phyloP scores from a whole-genome alignment of 2,888 invertebrate genomes.

The Ashinkailepas kermadecensis region DNA sequence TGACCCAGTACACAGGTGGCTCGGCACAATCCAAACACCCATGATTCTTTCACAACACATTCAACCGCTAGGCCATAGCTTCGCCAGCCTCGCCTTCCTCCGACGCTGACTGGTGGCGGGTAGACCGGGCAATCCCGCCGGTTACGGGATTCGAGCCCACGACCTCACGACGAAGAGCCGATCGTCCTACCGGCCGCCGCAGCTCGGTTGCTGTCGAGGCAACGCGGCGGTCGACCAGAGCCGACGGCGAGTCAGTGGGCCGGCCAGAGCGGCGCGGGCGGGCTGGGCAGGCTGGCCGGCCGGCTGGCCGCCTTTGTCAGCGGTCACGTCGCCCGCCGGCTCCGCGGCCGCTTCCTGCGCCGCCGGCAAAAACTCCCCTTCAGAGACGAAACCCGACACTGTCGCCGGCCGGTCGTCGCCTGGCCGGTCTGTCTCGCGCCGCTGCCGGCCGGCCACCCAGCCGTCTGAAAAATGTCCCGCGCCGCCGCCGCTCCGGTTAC shows the following conservation, averaged over 20 bases:
- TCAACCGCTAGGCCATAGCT: too few relatives aligned
- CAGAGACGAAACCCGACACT: slow-evolving; percentile 8
- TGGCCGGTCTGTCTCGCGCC: not conserved
- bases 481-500: slow-evolving; percentile 4
- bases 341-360: not conserved
- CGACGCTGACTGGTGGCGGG: too few relatives aligned
- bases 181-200: too few relatives aligned
- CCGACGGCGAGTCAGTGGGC: not conserved
- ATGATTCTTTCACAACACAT: too few relatives aligned
- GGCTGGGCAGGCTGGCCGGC: not conserved
- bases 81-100: too few relatives aligned
- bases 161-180: too few relatives aligned
- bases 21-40: too few relatives aligned
- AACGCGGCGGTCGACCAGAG: not conserved
- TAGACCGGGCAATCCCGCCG: too few relatives aligned
- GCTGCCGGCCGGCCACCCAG: not conserved
- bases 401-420: not conserved
- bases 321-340: not conserved
- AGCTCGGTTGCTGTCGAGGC: too few relatives aligned
- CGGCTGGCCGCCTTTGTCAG: not conserved
- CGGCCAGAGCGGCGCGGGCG: not conserved
- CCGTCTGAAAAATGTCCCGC: not conserved
- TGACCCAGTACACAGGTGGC: too few relatives aligned
- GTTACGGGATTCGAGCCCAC: too few relatives aligned
- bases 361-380: slow-evolving; percentile 19